phyloP scores from a whole-genome alignment of 2,888 invertebrate species.

The Entomobrya multifasciata region DNA sequence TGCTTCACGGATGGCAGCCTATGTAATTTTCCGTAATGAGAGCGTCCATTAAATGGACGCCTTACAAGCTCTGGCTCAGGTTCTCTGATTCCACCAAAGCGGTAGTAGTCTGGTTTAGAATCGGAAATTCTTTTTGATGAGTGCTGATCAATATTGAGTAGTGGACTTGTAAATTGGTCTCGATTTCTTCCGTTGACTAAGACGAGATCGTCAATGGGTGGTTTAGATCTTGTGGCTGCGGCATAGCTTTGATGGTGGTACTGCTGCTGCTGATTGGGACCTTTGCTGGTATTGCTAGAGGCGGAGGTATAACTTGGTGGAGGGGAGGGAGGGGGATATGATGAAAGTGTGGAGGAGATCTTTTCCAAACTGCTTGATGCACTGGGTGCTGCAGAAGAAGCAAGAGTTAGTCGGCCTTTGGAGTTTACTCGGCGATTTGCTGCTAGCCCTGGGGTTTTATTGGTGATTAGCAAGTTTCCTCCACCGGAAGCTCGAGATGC shows the following conservation, averaged over 20 bases:
- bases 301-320: not conserved
- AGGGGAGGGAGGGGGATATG: not conserved
- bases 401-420: slow-evolving; percentile 30
- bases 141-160: not conserved
- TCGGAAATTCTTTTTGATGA: no score
- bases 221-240: not conserved
- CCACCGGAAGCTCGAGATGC: slow-evolving; percentile 21
- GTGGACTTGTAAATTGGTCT: not conserved
- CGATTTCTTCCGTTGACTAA: not conserved
- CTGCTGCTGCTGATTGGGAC: no score
- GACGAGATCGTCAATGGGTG: not conserved
- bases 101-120: slow-evolving; percentile 30
- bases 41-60: slow-evolving; percentile 56
- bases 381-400: not conserved
- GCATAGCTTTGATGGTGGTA: no score
- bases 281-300: no score
- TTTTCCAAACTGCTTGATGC: not conserved
- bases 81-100: slow-evolving; percentile 48
- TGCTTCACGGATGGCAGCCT: slow-evolving; percentile 31
- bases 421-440: slow-evolving; percentile 33
- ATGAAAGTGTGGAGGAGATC: not conserved
- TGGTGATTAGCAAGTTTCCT: slow-evolving; percentile 31
- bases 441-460: slow-evolving; percentile 3
- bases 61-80: not conserved
- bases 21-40: slow-evolving; percentile 56